Percentiles rank a stretch among this genome's conserved stretches.
These are phyloP conservation scores for Anabacerthia variegaticeps DNA, from an alignment of 2,797 vertebrate genomes.

Conservation along the genomic window DNA sequence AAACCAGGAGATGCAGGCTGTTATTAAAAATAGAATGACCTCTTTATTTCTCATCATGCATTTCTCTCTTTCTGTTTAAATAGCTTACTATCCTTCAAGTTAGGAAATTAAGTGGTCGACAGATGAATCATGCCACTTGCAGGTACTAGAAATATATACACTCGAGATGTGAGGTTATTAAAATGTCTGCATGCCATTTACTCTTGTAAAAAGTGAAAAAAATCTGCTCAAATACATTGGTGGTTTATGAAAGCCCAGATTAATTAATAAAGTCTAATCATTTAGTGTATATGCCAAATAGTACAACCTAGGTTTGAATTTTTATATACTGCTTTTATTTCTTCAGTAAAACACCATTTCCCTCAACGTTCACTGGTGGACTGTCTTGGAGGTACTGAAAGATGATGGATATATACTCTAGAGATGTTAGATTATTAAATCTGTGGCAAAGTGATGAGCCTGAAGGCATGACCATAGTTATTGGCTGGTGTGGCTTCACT, in stretches of 20 bases:
- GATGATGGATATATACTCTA: not conserved
- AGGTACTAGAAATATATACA: conserved; percentile 11
- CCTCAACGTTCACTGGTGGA: not conserved
- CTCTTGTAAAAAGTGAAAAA: conserved; percentile 44
- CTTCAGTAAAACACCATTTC: not conserved
- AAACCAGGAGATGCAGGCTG: not conserved
- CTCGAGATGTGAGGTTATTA: conserved; percentile 43
- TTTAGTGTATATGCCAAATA: not conserved
- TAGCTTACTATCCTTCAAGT: not conserved
- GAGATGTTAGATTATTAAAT: conserved; percentile 47
- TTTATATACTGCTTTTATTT: not conserved
- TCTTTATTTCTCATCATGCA: conserved; percentile 9
- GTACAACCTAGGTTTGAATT: not conserved
- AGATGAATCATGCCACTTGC: not conserved
- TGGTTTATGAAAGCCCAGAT: conserved; percentile 29
- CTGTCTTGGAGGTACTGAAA: not conserved
- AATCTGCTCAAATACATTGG: not conserved
- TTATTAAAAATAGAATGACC: conserved; percentile 27
- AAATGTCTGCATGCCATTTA: not conserved
- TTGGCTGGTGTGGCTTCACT: not conserved
- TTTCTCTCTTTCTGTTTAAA: conserved; percentile 21
- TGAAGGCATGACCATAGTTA: not conserved
- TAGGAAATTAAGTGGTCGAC: conserved; percentile 18
- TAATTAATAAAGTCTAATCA: conserved; percentile 39
- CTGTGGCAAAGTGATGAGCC: not conserved